Conservation (phyloP, 2,797 vertebrate species). For the Pangasius krempfi region DNA sequence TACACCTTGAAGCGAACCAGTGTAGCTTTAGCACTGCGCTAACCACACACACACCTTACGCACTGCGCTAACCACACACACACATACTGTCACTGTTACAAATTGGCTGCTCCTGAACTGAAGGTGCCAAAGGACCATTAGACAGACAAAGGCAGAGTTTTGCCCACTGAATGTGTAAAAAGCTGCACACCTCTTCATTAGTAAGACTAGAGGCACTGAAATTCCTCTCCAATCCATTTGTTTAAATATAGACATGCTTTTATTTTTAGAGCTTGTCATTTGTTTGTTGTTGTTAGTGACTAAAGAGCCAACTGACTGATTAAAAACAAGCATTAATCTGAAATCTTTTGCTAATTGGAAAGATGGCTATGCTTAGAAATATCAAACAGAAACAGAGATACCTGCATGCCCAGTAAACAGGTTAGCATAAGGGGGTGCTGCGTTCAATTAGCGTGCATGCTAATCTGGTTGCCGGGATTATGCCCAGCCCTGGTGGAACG, state of each 20-base stretch:
- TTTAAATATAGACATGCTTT: background rate
- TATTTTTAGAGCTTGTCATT: constrained; percentile 25
- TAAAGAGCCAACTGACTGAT: background rate
- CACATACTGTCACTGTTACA: constrained; percentile 67
- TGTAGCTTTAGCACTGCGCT: constrained; percentile 49
- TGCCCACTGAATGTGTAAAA: constrained; percentile 55
- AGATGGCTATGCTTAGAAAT: background rate
- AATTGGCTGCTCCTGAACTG: constrained; percentile 79
- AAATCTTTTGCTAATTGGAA: constrained; percentile 12
- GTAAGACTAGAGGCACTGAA: background rate
- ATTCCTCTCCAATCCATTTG: background rate
- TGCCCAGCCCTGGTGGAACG: constrained; percentile 80
- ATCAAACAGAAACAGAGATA: constrained; percentile 52
- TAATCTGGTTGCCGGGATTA: constrained; percentile 85
- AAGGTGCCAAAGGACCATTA: constrained; percentile 79
- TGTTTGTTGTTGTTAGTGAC: background rate
- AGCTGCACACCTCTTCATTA: constrained; percentile 69
- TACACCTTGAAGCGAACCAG: constrained; percentile 73
- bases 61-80: constrained; percentile 27
- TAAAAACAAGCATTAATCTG: background rate
- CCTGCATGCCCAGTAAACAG: constrained; percentile 57
- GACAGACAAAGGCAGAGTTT: constrained; percentile 69
- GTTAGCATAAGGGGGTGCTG: constrained; percentile 63
- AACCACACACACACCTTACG: constrained; percentile 47
- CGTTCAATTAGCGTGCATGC: constrained; percentile 79